These are phyloP conservation scores for Agrochola circellaris DNA, from an alignment of 2,888 invertebrate genomes.

Conservation along the genomic window DNA sequence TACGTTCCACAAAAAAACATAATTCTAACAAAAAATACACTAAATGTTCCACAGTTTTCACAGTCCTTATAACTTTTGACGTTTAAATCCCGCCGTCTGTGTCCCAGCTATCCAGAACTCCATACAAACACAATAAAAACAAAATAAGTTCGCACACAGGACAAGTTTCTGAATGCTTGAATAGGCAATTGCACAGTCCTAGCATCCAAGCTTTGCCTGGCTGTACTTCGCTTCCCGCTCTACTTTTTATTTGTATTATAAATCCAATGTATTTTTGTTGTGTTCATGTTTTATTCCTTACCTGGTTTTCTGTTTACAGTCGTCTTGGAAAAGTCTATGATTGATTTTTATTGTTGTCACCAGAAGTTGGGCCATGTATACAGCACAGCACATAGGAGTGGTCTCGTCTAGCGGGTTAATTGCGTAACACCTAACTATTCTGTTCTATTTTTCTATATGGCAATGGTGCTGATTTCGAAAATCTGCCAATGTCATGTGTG, in stretches of 20 bases:
- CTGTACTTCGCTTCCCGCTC: constrained; percentile 31
- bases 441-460: no score
- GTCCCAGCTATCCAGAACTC: constrained; percentile 37
- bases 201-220: constrained; percentile 27
- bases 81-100: constrained; percentile 48
- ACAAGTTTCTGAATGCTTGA: constrained; percentile 63
- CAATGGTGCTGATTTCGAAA: no score
- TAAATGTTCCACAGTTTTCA: constrained; percentile 2
- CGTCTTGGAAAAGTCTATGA: neutral
- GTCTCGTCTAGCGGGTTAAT: no score
- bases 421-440: no score
- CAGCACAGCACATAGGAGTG: no score
- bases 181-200: constrained; percentile 60
- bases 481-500: no score
- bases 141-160: constrained; percentile 46
- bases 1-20: no score
- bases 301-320: constrained; percentile 7
- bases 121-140: constrained; percentile 52
- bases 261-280: constrained; percentile 21
- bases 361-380: no score
- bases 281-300: constrained; percentile 30
- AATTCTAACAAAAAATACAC: constrained; percentile 7
- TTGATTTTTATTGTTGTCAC: neutral
- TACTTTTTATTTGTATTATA: constrained; percentile 30
- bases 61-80: constrained; percentile 39